phyloP scores from a whole-genome alignment of 2,797 vertebrate species.

The Acanthurus lineatus region DNA sequence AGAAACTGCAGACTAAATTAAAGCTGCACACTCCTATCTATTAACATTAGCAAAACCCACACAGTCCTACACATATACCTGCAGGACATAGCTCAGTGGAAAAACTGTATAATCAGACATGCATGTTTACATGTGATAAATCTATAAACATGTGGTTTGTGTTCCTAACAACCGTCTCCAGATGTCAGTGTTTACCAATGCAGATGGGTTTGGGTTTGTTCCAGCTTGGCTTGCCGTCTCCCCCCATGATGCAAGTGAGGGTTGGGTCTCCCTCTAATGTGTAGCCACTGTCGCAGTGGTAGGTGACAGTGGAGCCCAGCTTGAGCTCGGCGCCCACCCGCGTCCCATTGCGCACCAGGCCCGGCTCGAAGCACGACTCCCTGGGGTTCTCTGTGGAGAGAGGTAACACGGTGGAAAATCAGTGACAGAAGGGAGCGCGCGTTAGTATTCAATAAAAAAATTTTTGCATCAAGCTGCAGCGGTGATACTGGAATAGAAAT shows the following conservation, averaged over 20 bases:
- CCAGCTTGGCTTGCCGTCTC: slow-evolving; percentile 94
- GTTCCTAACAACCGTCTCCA: slow-evolving; percentile 67
- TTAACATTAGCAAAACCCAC: slow-evolving; percentile 51
- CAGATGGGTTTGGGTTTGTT: slow-evolving; percentile 94
- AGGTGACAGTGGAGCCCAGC: slow-evolving; percentile 93
- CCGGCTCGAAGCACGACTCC: slow-evolving; percentile 98
- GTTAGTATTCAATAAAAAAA: slow-evolving; percentile 46
- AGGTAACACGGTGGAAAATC: slow-evolving; percentile 73
- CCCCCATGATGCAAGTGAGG: slow-evolving; percentile 94
- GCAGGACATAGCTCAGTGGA: slow-evolving; percentile 28
- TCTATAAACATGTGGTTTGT: slow-evolving; percentile 55
- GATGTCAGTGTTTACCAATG: slow-evolving; percentile 89
- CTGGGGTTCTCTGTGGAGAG: slow-evolving; percentile 92
- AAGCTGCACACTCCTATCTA: slow-evolving; percentile 33
- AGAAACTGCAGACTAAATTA: slow-evolving; percentile 52
- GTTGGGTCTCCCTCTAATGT: slow-evolving; percentile 92
- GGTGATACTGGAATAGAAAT: slow-evolving; percentile 37
- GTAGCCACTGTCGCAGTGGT: slow-evolving; percentile 96
- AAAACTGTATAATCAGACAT: slow-evolving; percentile 25
- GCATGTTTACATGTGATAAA: slow-evolving; percentile 61
- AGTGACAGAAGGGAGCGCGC: slow-evolving; percentile 47
- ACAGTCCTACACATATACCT: slow-evolving; percentile 27
- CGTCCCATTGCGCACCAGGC: slow-evolving; percentile 92
- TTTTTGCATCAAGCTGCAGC: slow-evolving; percentile 53
- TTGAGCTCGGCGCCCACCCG: slow-evolving; percentile 93